Evolutionary conservation across 1,140 invertebrate species (phyloP).

Genomic region (Onthophagus taurus): DNA sequence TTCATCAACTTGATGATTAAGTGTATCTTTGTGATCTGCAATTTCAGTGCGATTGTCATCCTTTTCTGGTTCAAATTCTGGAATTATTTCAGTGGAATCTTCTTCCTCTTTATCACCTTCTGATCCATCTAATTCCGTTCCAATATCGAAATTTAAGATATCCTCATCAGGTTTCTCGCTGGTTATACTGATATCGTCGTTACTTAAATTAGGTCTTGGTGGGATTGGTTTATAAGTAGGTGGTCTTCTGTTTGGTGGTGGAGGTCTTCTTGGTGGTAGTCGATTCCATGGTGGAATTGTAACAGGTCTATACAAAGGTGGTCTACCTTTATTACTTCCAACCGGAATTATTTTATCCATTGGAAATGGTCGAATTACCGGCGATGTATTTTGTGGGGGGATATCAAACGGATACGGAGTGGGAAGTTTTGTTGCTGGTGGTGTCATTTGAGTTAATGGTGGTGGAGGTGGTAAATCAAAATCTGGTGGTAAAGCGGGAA

Average conservation of each 20-base stretch:
- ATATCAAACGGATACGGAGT: conserved; percentile 63
- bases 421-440: conserved; percentile 44
- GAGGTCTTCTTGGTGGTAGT: conserved; percentile 39
- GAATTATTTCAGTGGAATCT: conserved; percentile 11
- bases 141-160: conserved; percentile 33
- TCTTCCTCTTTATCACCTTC: conserved; percentile 8
- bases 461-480: conserved; percentile 53
- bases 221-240: conserved; percentile 43
- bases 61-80: conserved; percentile 10
- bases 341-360: conserved; percentile 63
- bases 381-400: conserved; percentile 38
- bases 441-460: conserved; percentile 39
- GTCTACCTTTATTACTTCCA: conserved; percentile 31
- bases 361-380: conserved; percentile 47
- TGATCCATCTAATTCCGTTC: conserved; percentile 25
- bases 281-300: conserved; percentile 50
- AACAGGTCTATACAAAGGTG: conserved; percentile 45
- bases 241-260: conserved; percentile 31
- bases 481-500: conserved; percentile 56
- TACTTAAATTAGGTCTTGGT: conserved; percentile 34
- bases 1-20: neutral
- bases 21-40: conserved; percentile 16
- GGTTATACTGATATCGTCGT: conserved; percentile 28
- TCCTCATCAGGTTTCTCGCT: conserved; percentile 29
- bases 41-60: conserved; percentile 8